Conservation (phyloP, 2,113 vertebrate species). For the Clarias gariepinus region DNA sequence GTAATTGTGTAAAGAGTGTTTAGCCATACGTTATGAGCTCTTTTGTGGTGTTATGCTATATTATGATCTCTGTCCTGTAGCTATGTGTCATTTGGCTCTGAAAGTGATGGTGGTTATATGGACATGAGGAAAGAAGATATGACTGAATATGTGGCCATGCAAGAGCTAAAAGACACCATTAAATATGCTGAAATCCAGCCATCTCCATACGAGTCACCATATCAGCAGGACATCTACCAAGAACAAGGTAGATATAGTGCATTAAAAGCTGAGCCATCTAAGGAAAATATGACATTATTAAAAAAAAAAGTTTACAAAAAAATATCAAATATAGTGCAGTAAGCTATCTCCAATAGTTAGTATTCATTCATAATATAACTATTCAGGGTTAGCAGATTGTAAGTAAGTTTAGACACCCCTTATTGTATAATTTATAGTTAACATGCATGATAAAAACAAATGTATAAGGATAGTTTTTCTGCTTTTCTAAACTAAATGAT, state of each 20-base stretch:
- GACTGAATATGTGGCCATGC: constrained; percentile 91
- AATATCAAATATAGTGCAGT: background rate
- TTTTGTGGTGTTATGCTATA: background rate
- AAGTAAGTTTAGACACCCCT: background rate
- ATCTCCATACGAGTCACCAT: constrained; percentile 85
- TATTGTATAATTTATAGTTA: background rate
- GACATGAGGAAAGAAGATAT: constrained; percentile 97
- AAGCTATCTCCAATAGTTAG: background rate
- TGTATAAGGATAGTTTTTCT: background rate
- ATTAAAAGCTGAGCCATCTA: background rate
- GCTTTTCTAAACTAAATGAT: background rate
- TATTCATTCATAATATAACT: background rate
- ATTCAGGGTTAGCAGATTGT: background rate
- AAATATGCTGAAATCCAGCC: constrained; percentile 93
- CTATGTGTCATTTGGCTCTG: constrained; percentile 82
- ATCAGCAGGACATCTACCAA: constrained; percentile 86
- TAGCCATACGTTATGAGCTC: background rate
- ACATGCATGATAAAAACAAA: background rate
- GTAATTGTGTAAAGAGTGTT: background rate
- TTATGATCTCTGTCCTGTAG: constrained; percentile 60
- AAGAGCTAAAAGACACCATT: constrained; percentile 84
- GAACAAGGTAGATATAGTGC: constrained; percentile 69
- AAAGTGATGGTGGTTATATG: constrained; percentile 96
- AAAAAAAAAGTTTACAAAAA: background rate
- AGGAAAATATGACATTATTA: background rate